Evolutionary conservation across 2,888 invertebrate species (phyloP), one percentile per base, ranked within the genome.

Genomic region (Dynastes maya): DNA sequence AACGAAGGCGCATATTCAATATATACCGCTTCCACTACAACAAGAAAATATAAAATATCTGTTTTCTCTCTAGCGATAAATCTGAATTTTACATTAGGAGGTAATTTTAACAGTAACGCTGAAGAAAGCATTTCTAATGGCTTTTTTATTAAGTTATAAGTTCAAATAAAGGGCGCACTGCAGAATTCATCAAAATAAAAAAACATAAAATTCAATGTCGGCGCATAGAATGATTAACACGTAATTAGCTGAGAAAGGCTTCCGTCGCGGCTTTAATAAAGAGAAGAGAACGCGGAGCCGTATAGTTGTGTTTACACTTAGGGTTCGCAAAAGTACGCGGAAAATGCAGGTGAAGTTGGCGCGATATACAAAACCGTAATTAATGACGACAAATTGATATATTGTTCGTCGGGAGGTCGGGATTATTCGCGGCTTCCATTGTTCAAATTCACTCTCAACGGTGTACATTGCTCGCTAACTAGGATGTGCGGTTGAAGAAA

Each of bases 331-430:
- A 63, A 63, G 63, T 63, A 63, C 29, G 32, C 0, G 63, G 32
- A 32, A 63, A 63, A 13, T 63, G 68, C 68, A 68, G 51, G 51
- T 68, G 49, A 51, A 68, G 68, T 51, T 68, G 49, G 68, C 51
- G 51, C 51, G 51, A 68, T 68, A 68, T 29, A 68, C 68, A 68
- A 68, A 68, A 68, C 68, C 11, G 51, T 68, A 68, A 68, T 68
- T 68, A 68, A 68, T 68, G 51, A 51, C 51, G 68, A 68, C 68
- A 68, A 68, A 68, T 68, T 68, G 68, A 68, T 68, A 68, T 68
- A 68, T 68, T 68, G 68, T 68, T 68, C 68, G 68, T 51, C 40
- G 51, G 29, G 53, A 29, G 63, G 32, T 63, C 49, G 68, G 32
- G 49, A 27, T 68, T 27, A 51, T 68, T n/a, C 22, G 55, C 22